Conservation (phyloP, 2,888 invertebrate genomes). For the Bimastos eiseni region DNA sequence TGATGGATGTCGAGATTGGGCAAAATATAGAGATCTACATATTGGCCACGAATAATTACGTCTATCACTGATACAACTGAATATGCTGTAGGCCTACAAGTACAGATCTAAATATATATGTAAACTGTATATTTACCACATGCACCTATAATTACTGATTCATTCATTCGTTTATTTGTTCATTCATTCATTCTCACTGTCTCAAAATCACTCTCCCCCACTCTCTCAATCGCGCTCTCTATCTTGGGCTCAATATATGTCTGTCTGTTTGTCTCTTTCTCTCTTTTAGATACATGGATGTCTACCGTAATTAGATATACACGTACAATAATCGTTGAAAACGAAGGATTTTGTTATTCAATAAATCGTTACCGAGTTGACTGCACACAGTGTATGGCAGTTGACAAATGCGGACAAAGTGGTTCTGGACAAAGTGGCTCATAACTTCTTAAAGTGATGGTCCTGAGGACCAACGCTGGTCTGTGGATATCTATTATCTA, state of each 20-base stretch:
- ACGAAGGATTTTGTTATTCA: neutral
- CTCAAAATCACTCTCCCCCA: no score
- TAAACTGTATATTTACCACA: neutral
- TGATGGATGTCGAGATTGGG: neutral
- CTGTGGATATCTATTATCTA: no score
- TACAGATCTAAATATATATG: neutral
- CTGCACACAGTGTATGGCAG: neutral
- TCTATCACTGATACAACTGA: neutral
- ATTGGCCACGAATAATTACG: neutral
- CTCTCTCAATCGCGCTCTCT: neutral
- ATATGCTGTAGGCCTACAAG: neutral
- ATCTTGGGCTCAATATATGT: neutral
- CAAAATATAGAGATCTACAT: neutral
- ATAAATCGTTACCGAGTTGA: neutral
- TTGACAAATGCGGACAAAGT: no score
- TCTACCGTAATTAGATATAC: neutral
- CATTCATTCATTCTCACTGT: neutral
- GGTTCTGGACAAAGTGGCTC: no score
- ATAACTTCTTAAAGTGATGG: no score
- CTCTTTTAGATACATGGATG: neutral
- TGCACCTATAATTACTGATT: neutral
- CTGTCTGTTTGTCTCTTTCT: neutral
- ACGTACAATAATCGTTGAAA: neutral
- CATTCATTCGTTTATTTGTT: neutral
- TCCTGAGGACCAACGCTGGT: no score